Evolutionary conservation across 92 coral and sea anemone species (phyloP).

Genomic region (Epizoanthus ramosus): DNA sequence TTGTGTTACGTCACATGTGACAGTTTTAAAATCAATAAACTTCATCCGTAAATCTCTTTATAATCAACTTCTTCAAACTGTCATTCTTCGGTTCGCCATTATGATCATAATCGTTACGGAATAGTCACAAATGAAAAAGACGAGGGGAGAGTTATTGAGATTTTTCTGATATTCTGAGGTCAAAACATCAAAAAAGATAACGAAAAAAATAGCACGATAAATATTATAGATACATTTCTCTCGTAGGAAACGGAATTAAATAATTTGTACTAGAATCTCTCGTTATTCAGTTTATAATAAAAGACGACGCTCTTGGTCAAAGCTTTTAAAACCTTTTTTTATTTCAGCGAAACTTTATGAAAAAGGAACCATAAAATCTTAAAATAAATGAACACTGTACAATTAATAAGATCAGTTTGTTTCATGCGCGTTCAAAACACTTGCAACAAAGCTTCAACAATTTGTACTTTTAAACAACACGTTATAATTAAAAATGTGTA

Average conservation of each 20-base stretch:
- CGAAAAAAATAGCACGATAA: neutral
- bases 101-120: neutral
- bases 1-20: neutral
- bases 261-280: neutral
- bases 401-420: conserved; percentile 10
- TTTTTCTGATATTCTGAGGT: neutral
- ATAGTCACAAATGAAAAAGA: neutral
- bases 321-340: neutral
- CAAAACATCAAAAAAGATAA: neutral
- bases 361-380: neutral
- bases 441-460: neutral
- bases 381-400: neutral
- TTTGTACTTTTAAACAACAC: conserved; percentile 23
- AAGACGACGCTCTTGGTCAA: neutral
- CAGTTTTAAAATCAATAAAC: neutral
- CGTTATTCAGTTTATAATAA: neutral
- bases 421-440: neutral
- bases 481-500: neutral
- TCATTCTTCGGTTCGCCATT: neutral
- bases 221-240: neutral
- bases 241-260: neutral
- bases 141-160: neutral
- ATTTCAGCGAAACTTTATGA: no score
- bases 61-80: conserved; percentile 20
- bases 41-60: conserved; percentile 7